These are phyloP conservation scores for Diplolepis rosae DNA, from an alignment of 2,888 invertebrate species.

Conservation along the genomic window DNA sequence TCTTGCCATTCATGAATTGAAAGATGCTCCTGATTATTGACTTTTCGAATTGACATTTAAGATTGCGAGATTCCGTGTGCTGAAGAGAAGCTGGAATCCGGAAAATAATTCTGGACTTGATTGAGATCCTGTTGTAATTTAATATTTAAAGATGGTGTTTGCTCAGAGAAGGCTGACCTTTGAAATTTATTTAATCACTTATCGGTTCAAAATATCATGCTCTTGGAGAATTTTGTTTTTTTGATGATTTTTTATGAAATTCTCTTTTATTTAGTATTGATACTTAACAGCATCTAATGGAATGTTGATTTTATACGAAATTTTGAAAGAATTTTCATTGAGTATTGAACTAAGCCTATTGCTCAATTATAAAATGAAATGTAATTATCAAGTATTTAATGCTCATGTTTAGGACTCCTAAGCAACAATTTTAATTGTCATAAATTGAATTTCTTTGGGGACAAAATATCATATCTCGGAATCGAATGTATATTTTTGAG, in stretches of 20 bases:
- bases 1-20: slow-evolving; percentile 19
- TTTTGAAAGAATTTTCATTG: background rate
- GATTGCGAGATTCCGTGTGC: background rate
- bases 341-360: background rate
- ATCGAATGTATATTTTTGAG: background rate
- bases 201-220: too few relatives aligned
- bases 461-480: background rate
- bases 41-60: background rate
- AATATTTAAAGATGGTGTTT: background rate
- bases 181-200: background rate
- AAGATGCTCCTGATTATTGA: slow-evolving; percentile 19
- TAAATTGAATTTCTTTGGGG: background rate
- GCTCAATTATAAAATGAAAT: slow-evolving; percentile 14
- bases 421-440: background rate
- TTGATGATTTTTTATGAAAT: background rate
- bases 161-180: background rate
- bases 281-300: background rate
- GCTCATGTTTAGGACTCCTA: slow-evolving; percentile 12
- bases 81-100: background rate
- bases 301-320: background rate
- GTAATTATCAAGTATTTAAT: background rate
- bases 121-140: background rate
- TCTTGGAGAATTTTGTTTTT: background rate
- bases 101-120: background rate
- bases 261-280: background rate